Percentiles rank a stretch among this genome's conserved stretches.
Conservation (phyloP, 2,113 vertebrate genomes). For the Bufo gargarizans region DNA sequence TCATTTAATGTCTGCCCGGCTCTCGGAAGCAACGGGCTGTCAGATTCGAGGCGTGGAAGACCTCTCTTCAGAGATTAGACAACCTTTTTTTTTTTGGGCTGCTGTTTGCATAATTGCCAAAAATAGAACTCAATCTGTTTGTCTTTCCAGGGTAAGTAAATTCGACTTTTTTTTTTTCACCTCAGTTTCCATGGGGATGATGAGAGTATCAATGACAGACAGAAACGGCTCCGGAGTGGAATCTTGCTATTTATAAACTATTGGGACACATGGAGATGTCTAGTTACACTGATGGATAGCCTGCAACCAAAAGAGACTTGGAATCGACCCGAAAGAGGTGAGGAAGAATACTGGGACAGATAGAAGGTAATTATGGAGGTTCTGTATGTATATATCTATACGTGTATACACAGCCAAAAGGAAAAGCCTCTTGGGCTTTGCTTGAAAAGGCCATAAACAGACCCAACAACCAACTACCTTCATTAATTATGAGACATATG, state of each 20-base stretch:
- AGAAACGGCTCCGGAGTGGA: constrained; percentile 23
- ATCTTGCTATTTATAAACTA: constrained; percentile 46
- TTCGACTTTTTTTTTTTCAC: constrained; percentile 46
- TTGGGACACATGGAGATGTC: constrained; percentile 24
- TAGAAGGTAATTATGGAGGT: background rate
- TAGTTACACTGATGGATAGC: background rate
- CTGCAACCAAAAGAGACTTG: background rate
- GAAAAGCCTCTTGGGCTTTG: too few relatives aligned
- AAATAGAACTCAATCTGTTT: constrained; percentile 56
- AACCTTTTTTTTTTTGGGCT: constrained; percentile 28
- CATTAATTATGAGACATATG: too few relatives aligned
- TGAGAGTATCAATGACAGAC: constrained; percentile 55
- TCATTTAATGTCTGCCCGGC: background rate
- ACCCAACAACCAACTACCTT: too few relatives aligned
- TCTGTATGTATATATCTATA: background rate
- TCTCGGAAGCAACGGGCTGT: background rate
- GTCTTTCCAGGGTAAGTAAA: constrained; percentile 55
- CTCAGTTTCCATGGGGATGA: constrained; percentile 56
- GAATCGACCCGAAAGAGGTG: background rate
- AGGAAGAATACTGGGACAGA: background rate
- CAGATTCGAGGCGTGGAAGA: constrained; percentile 13
- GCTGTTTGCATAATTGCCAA: constrained; percentile 52
- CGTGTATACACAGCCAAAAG: too few relatives aligned
- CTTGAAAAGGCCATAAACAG: too few relatives aligned
- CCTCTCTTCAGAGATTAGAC: constrained; percentile 24